Percentiles rank a stretch among this genome's conserved stretches.
phyloP scores from a whole-genome alignment of 1,140 invertebrate genomes.

The Ips nitidus region DNA sequence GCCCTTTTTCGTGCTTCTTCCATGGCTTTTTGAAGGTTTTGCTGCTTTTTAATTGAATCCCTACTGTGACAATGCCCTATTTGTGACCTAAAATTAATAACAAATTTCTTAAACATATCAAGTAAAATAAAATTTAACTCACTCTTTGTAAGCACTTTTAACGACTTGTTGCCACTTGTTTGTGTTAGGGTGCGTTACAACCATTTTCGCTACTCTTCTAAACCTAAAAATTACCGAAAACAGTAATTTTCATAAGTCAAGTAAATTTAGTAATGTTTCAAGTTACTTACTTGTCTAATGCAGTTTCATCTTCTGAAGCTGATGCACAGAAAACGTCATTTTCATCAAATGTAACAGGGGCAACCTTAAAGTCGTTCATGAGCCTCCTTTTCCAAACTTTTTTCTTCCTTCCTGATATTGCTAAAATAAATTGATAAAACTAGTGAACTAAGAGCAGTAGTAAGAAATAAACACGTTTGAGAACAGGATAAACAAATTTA shows the following conservation, averaged over 20 bases:
- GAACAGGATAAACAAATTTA: too few relatives aligned
- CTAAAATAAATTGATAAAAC: too few relatives aligned
- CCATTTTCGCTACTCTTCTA: constrained; percentile 70
- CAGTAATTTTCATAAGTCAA: constrained; percentile 1
- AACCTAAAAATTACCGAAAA: constrained; percentile 57
- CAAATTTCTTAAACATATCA: constrained; percentile 11
- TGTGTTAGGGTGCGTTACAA: constrained; percentile 65
- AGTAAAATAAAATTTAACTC: constrained; percentile 47
- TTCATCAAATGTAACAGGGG: constrained; percentile 61
- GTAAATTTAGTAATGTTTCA: background rate
- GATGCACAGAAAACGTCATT: constrained; percentile 54
- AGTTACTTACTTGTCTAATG: constrained; percentile 56
- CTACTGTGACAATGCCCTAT: constrained; percentile 72
- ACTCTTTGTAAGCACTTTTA: constrained; percentile 60
- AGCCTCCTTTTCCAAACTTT: constrained; percentile 79
- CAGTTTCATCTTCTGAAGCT: constrained; percentile 62
- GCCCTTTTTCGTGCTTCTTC: too few relatives aligned
- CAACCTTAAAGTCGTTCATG: constrained; percentile 85
- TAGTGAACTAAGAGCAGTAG: too few relatives aligned
- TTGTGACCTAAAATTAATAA: constrained; percentile 61
- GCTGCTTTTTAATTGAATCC: constrained; percentile 69
- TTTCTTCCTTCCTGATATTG: constrained; percentile 70
- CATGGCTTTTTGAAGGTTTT: constrained; percentile 74
- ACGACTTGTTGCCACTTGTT: constrained; percentile 72
- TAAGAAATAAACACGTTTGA: too few relatives aligned